Conservation (phyloP, 2,888 invertebrate species). For the Harpalus rufipes region DNA sequence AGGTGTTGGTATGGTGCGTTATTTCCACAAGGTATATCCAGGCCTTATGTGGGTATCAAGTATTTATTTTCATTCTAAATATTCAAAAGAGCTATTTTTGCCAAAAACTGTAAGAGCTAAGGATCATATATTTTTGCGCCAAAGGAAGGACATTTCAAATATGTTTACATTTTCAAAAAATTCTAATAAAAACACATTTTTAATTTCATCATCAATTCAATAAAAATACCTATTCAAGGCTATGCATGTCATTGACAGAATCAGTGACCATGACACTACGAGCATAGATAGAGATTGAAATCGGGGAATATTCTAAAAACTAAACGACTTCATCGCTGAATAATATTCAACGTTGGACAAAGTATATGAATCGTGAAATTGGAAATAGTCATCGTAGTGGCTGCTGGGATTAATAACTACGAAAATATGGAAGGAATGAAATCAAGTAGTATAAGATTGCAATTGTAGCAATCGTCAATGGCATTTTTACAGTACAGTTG, state of each 20-base stretch:
- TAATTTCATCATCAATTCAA: slow-evolving; percentile 16
- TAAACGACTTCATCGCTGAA: neutral
- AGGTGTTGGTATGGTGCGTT: too few species aligned
- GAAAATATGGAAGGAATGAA: neutral
- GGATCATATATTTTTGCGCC: too few species aligned
- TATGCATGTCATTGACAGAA: slow-evolving; percentile 48
- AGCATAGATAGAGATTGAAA: neutral
- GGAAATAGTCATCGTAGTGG: neutral
- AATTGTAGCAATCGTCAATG: neutral
- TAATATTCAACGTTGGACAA: neutral
- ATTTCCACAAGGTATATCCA: too few species aligned
- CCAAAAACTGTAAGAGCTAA: too few species aligned
- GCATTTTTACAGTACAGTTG: neutral
- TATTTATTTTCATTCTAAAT: too few species aligned
- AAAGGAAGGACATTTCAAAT: too few species aligned
- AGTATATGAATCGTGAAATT: slow-evolving; percentile 20
- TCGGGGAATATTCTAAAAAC: slow-evolving; percentile 18
- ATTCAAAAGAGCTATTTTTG: too few species aligned
- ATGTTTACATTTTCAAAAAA: too few species aligned
- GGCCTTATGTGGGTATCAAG: too few species aligned
- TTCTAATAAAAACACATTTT: neutral
- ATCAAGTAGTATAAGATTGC: neutral
- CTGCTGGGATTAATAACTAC: neutral
- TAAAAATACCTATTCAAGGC: slow-evolving; percentile 24
- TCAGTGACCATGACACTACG: slow-evolving; percentile 16